Base-by-base conservation (phyloP, 23 tunicate species). In the Oikopleura albicans region DNA sequence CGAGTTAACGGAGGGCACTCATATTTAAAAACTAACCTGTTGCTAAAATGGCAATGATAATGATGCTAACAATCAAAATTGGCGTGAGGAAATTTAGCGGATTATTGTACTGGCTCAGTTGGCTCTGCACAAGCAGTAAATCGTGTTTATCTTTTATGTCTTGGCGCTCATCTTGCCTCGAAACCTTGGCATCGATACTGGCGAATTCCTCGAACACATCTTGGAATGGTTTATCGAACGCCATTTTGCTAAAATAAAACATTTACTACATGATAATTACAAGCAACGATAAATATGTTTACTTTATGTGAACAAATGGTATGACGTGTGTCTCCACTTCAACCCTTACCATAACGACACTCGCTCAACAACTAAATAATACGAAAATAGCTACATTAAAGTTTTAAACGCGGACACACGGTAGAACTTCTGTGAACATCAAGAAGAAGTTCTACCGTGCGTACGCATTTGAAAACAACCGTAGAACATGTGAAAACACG, bases 31-130 rank as follows among this genome's bases (percentile, higher is more conserved):
- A 49, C 63, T 49, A 49, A 49, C 79, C 79, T 2, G 35, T 29
- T 16, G 35, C 33, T 16, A 71, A 31, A 71, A 71, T 29, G 35
- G 79, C 27, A 71, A 71, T 37, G 35, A 71, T 71, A 29, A 71
- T 29, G 79, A 71, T 16, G 79, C 37, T 2, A 37, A 29, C 79
- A 31, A 71, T 71, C 4, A 71, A 37, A 29, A 71, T 71, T 16
- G 79, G 79, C 34, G 79, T 71, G 33, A 71, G 79, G 37, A 22
- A 71, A 71, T 16, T 71, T 37, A 71, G 28, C 79, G 79, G 79
- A 71, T 71, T 71, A 31, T 71, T 71, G 2, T 16, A 27, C 33
- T 31, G 33, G 37, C 34, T 2, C 79, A 71, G 34, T 31, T 2
- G 28, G 34, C 4, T 4, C 35, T 71, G 79, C 79, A 12, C 37